Evolutionary conservation across 2,797 vertebrate genomes (phyloP).

Genomic region (Onychomys arenicola): DNA sequence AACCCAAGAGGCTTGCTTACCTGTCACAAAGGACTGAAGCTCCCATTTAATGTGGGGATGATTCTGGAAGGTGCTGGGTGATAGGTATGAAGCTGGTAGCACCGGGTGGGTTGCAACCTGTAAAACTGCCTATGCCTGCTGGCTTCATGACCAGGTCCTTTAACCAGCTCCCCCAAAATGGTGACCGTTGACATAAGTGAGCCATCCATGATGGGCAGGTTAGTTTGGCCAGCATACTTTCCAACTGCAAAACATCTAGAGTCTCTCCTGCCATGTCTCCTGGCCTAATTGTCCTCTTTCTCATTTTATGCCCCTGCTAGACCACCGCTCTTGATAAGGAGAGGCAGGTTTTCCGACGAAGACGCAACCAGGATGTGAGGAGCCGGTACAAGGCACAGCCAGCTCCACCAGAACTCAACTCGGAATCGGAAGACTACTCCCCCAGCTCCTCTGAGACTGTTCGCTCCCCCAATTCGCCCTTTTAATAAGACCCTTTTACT

Average conservation of each 20-base stretch:
- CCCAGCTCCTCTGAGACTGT: slow-evolving; percentile 95
- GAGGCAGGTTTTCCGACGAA: slow-evolving; percentile 99
- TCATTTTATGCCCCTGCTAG: slow-evolving; percentile 93
- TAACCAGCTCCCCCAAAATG: slow-evolving; percentile 70
- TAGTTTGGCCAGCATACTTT: slow-evolving; percentile 79
- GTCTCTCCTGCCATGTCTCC: slow-evolving; percentile 79
- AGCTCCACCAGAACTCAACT: slow-evolving; percentile 92
- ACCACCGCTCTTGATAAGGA: slow-evolving; percentile 99
- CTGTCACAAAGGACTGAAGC: slow-evolving; percentile 66
- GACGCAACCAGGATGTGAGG: slow-evolving; percentile 97
- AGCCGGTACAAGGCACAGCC: slow-evolving; percentile 87
- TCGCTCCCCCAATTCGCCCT: slow-evolving; percentile 97
- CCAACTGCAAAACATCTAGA: slow-evolving; percentile 70
- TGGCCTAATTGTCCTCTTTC: slow-evolving; percentile 90
- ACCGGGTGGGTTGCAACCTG: slow-evolving; percentile 76
- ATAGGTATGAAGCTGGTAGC: slow-evolving; percentile 74
- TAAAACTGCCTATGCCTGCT: slow-evolving; percentile 83
- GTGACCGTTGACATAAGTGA: slow-evolving; percentile 61
- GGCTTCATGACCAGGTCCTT: slow-evolving; percentile 80
- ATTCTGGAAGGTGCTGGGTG: slow-evolving; percentile 68
- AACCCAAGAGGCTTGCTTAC: slow-evolving; percentile 69
- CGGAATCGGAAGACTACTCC: slow-evolving; percentile 97
- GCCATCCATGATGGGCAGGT: slow-evolving; percentile 68
- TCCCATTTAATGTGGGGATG: slow-evolving; percentile 59
- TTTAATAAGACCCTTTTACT: slow-evolving; percentile 92